Evolutionary conservation across 2,888 invertebrate species (phyloP).

Genomic region (Trisateles emortualis): DNA sequence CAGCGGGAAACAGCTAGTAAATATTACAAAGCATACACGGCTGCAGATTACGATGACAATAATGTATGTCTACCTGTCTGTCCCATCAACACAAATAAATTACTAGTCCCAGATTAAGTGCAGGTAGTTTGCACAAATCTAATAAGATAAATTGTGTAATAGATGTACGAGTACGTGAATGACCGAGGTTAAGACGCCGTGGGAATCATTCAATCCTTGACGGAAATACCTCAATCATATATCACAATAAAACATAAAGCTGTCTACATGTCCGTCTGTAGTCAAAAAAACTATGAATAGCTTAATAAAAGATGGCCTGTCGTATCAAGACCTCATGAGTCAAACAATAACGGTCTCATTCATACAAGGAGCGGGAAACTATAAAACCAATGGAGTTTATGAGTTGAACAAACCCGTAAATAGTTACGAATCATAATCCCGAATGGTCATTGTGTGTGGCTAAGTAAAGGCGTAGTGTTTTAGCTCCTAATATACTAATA

Average conservation of each 20-base stretch:
- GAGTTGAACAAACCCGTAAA: constrained; percentile 50
- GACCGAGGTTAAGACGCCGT: background rate
- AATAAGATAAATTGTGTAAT: background rate
- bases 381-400: constrained; percentile 31
- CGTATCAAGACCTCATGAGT: constrained; percentile 10
- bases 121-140: background rate
- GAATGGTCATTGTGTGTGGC: background rate
- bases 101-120: no score
- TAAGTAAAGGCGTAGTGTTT: background rate
- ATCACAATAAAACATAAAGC: constrained; percentile 8
- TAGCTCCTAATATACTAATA: background rate
- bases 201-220: constrained; percentile 2
- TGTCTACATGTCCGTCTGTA: constrained; percentile 4
- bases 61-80: no score
- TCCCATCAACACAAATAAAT: no score
- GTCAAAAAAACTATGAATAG: constrained; percentile 5
- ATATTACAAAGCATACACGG: no score
- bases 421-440: constrained; percentile 9
- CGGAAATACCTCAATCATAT: constrained; percentile 4
- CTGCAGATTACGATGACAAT: no score
- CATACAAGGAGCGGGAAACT: constrained; percentile 46
- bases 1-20: no score
- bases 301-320: constrained; percentile 6
- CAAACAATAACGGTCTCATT: constrained; percentile 36
- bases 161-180: background rate